Conservation (phyloP, 1,140 invertebrate species). For the Heterodera carotae region DNA sequence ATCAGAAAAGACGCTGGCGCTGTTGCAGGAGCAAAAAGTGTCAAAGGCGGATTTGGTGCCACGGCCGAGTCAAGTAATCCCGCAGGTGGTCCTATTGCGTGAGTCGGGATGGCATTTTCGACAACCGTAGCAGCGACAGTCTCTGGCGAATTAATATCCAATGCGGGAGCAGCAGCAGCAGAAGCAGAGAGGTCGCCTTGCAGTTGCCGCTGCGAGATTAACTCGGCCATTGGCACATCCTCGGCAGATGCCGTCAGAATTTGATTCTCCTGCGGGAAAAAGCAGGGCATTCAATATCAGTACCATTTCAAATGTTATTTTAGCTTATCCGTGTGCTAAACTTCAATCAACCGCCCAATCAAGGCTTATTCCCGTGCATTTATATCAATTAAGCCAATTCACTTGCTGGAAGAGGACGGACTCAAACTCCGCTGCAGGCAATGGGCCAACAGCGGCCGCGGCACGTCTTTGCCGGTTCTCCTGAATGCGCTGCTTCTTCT, state of each 20-base stretch:
- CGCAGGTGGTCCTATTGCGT: background rate
- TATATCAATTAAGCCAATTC: background rate
- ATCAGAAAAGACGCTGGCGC: slow-evolving; percentile 13
- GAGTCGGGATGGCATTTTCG: background rate
- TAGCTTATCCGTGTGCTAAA: too few species aligned
- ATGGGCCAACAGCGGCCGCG: slow-evolving; percentile 29
- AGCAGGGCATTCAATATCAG: too few species aligned
- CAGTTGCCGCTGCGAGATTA: background rate
- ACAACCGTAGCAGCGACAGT: background rate
- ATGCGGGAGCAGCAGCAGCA: background rate
- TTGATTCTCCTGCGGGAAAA: background rate
- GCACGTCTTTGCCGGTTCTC: slow-evolving; percentile 76
- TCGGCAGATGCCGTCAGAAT: background rate
- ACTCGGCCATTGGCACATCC: background rate
- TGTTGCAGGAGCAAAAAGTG: background rate
- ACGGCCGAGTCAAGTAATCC: background rate
- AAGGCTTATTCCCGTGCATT: too few species aligned
- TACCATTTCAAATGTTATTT: too few species aligned
- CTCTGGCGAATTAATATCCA: background rate
- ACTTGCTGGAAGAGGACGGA: background rate
- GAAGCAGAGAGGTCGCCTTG: background rate
- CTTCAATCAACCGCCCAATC: too few species aligned
- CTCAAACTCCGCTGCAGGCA: background rate
- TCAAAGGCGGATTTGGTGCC: slow-evolving; percentile 6
- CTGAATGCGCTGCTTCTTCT: slow-evolving; percentile 87